phyloP scores from a whole-genome alignment of 2,888 invertebrate genomes.

The Brachypterus glaber region DNA sequence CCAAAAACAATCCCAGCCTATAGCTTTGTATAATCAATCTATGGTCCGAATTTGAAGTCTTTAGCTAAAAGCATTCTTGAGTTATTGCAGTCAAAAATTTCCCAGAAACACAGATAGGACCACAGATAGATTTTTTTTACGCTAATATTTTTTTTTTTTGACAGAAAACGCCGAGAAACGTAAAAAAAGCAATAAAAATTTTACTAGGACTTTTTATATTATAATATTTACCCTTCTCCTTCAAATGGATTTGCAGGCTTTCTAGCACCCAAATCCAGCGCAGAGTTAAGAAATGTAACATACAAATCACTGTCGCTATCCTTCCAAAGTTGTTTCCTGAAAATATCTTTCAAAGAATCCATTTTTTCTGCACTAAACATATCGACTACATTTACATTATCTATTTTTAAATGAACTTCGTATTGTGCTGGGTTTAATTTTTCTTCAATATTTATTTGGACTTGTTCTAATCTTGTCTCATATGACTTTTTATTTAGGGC shows the following conservation, averaged over 20 bases:
- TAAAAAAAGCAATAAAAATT: constrained; percentile 4
- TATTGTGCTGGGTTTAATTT: constrained; percentile 60
- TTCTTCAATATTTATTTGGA: constrained; percentile 49
- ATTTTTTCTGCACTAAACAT: constrained; percentile 64
- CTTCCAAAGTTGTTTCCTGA: constrained; percentile 68
- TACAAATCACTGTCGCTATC: constrained; percentile 66
- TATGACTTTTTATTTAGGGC: constrained; percentile 69
- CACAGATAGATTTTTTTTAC: too few relatives aligned
- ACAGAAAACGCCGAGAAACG: too few relatives aligned
- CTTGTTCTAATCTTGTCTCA: constrained; percentile 48
- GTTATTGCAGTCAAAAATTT: too few relatives aligned
- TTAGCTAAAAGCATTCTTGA: too few relatives aligned
- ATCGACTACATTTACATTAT: constrained; percentile 83
- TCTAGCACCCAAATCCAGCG: constrained; percentile 75
- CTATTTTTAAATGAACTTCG: constrained; percentile 78
- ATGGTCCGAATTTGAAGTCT: too few relatives aligned
- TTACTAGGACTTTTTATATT: not conserved
- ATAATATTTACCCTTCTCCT: constrained; percentile 70
- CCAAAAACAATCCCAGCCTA: too few relatives aligned
- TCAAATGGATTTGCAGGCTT: constrained; percentile 73
- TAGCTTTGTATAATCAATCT: too few relatives aligned
- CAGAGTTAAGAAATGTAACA: constrained; percentile 75
- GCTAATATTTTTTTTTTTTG: too few relatives aligned
- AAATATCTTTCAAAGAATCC: constrained; percentile 65
- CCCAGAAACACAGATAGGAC: too few relatives aligned